Percentiles rank a stretch among this genome's conserved stretches.
Conservation (phyloP, 2,888 invertebrate genomes). For the Molanna angustata region DNA sequence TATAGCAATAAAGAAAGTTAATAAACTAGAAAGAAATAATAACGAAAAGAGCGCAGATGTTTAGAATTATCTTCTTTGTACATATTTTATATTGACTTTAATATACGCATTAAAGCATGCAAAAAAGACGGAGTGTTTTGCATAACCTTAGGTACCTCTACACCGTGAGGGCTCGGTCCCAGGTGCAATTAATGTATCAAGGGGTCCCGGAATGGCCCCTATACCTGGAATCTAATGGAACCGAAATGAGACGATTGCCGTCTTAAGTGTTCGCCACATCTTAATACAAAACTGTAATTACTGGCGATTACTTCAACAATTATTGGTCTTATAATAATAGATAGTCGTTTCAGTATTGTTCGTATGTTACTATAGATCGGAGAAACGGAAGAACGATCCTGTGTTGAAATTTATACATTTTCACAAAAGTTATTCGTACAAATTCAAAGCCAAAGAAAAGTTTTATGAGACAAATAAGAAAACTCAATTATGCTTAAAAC, state of each 20-base stretch:
- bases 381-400: no score
- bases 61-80: background rate
- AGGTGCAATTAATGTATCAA: conserved; percentile 29
- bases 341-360: no score
- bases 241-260: conserved; percentile 10
- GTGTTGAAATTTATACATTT: no score
- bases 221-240: conserved; percentile 20
- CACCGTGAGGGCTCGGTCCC: conserved; percentile 6
- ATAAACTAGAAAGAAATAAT: no score
- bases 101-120: conserved; percentile 7
- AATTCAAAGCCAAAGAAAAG: no score
- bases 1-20: conserved; percentile 1
- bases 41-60: conserved; percentile 7
- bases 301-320: no score
- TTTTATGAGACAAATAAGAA: no score
- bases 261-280: conserved; percentile 13
- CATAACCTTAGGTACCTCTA: conserved; percentile 13
- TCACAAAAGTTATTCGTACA: no score
- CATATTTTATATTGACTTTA: conserved; percentile 13
- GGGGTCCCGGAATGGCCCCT: conserved; percentile 6
- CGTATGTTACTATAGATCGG: no score
- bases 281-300: no score
- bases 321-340: no score
- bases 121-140: conserved; percentile 16
- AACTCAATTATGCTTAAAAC: no score